Evolutionary conservation across 2,113 vertebrate species (phyloP), one percentile per base, ranked within the genome.

Genomic region (Nyctibius bracteatus): DNA sequence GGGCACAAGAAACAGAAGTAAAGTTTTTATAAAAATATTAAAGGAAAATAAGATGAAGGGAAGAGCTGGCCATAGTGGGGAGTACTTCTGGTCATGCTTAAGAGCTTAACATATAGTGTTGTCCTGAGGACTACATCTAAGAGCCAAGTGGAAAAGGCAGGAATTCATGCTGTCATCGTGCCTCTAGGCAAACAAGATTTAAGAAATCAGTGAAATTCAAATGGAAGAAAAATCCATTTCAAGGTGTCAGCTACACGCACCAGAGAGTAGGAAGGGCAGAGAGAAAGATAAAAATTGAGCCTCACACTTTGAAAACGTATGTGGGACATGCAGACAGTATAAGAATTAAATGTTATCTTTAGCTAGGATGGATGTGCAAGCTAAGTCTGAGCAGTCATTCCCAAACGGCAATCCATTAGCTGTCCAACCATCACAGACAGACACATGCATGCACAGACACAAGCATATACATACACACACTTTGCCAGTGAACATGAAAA

Each of bases 171-270:
- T 83, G 80, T 49, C 52, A 47, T 87, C 93, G 61, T 89, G 44
- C 65, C 68, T 79, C 37, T 44, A 85, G 90, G 57, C 65, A 96
- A 90, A 82, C 16, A 84, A 28, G 59, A 92, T 57, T 93, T 67
- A 88, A 84, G 82, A 94, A 95, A 78, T 81, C 83, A 47, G 68
- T 79, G 52, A 81, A 92, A 94, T 81, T 93, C 83, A 84, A 81
- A 79, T 35, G 44, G 57, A 93, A 63, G 79, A 93, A 91, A 93
- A 97, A 84, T 81, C 68, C 22, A 78, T 91, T 90, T 93, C 57
- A 49, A 74, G 28, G 81, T 78, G 63, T 88, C 57, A 4, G 14
- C 65, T 81, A 37, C 52, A 41, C 43, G 73, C 31, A 84, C 22
- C 20, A 74, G 73, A 52, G 39, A 91, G 72, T 66, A 91, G 65